Base-by-base conservation (phyloP, 2,113 vertebrate species). In the Nothocercus julius region DNA sequence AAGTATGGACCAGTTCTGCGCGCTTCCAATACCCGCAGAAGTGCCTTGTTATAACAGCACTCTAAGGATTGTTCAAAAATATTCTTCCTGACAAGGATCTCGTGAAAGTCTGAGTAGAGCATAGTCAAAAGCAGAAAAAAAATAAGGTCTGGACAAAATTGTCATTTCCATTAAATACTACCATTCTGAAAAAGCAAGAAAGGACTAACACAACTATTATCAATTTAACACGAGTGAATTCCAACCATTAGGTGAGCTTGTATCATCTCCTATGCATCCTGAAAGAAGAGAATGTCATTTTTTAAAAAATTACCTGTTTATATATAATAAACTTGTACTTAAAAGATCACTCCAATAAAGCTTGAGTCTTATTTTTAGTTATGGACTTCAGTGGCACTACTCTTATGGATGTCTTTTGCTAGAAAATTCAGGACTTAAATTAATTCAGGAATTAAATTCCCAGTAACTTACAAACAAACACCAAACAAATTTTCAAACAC, bases 391-490 rank as follows among this genome's bases (percentile, higher is more conserved):
- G 17, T 34, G 45, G 58, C n/a, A 44, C 49, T 81, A 58, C 28
- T 85, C 49, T 67, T 74, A 14, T 7, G 4, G 16, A 19, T 0
- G 1, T 47, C 59, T 85, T 88, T 56, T 80, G 67, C 47, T 79
- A 88, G 38, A 59, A 78, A 13, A 34, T 42, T 42, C 78, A 95
- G 73, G 70, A 85, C 8, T 47, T n/a, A n/a, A n/a, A n/a, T n/a
- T n/a, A n/a, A n/a, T n/a, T n/a, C 51, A 85, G 69, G 27, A 84
- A 94, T 72, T 84, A 95, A 97, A 97, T 82, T 94, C 92, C 90
- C 91, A 90, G 70, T 56, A 76, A 94, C 84, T 49, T 64, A 88
- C 87, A 95, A 88, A 90, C 76, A 92, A 93, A 96, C 82, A 94
- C 9, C 38, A 77, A 59, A 21, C 36, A 56, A 75, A 62, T 91